Conservation (phyloP, 2,113 vertebrate genomes). For the Sinosuthora webbiana region DNA sequence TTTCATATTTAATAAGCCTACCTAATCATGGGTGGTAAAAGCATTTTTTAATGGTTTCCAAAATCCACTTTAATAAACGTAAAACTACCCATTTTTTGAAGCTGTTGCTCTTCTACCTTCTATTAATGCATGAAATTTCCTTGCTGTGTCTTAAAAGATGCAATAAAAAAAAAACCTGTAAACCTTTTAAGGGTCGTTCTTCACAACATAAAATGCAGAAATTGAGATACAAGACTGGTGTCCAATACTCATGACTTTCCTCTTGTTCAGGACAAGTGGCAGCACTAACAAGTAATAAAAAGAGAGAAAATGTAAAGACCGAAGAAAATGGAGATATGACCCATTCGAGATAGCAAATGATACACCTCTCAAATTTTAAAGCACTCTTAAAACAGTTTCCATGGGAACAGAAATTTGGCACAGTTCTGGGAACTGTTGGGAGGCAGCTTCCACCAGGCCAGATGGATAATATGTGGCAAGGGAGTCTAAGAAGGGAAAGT, state of each 20-base stretch:
- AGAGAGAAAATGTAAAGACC: neutral
- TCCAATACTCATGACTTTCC: neutral
- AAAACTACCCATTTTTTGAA: neutral
- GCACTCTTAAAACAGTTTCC: slow-evolving; percentile 65
- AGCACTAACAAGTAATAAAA: neutral
- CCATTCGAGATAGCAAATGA: slow-evolving; percentile 1
- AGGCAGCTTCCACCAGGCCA: slow-evolving; percentile 54
- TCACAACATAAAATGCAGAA: neutral
- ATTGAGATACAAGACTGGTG: neutral
- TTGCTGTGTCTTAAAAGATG: neutral
- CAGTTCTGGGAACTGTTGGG: slow-evolving; percentile 57
- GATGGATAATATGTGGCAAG: slow-evolving; percentile 55
- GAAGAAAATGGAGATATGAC: slow-evolving; percentile 2
- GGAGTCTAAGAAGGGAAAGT: slow-evolving; percentile 23
- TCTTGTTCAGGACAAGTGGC: neutral
- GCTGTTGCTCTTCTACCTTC: neutral
- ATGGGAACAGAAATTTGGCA: slow-evolving; percentile 71
- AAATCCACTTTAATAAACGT: neutral
- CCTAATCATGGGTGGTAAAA: neutral
- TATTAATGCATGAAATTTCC: neutral
- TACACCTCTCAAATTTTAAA: slow-evolving; percentile 51
- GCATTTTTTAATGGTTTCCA: neutral
- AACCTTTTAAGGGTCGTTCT: neutral
- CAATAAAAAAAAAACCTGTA: neutral
- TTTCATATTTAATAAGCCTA: neutral